Evolutionary conservation across 2,888 invertebrate species (phyloP).

Genomic region (Eilema caniola): DNA sequence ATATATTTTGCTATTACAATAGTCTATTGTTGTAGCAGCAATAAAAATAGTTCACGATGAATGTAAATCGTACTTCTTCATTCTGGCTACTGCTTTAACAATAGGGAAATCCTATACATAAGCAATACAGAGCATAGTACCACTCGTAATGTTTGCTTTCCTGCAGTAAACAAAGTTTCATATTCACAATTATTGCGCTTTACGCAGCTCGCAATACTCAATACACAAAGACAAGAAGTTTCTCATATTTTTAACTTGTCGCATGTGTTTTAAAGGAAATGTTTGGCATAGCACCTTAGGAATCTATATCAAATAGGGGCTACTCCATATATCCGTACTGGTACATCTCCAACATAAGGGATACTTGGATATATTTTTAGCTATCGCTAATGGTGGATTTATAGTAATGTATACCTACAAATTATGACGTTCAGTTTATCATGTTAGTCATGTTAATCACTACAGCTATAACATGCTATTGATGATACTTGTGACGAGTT

Average conservation of each 20-base stretch:
- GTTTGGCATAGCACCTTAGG: neutral
- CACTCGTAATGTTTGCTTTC: slow-evolving; percentile 39
- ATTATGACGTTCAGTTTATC: neutral
- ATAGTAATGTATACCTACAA: neutral
- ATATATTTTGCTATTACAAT: neutral
- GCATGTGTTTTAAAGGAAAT: neutral
- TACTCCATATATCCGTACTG: too few relatives aligned
- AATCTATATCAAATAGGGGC: neutral
- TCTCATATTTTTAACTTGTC: neutral
- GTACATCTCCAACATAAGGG: too few relatives aligned
- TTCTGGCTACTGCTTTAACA: slow-evolving; percentile 6
- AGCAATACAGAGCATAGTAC: slow-evolving; percentile 20
- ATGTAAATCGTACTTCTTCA: neutral
- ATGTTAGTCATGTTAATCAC: neutral
- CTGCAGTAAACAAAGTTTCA: slow-evolving; percentile 35
- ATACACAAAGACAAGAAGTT: too few relatives aligned
- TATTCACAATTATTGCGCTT: slow-evolving; percentile 34
- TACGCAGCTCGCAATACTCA: neutral
- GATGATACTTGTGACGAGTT: too few relatives aligned
- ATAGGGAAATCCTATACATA: slow-evolving; percentile 26
- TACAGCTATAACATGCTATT: too few relatives aligned
- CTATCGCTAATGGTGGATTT: too few relatives aligned
- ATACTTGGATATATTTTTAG: too few relatives aligned
- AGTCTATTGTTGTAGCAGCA: slow-evolving; percentile 6
- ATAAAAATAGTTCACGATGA: slow-evolving; percentile 16